These are phyloP conservation scores for Parasteatoda tepidariorum DNA, from an alignment of 1,140 invertebrate genomes.

Conservation along the genomic window DNA sequence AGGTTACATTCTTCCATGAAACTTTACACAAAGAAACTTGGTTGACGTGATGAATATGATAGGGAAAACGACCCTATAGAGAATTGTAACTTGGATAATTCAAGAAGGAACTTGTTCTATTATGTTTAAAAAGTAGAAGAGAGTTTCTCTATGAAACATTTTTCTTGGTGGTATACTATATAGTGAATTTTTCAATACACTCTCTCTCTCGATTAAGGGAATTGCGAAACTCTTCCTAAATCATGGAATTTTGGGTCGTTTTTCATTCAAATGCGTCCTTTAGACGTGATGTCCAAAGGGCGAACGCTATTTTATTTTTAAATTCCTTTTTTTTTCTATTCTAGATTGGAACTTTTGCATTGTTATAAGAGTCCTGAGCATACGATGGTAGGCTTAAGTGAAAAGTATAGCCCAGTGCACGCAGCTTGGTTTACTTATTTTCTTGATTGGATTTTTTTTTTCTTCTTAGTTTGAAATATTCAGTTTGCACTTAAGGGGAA, in stretches of 20 bases:
- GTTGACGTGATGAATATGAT: slow-evolving; percentile 49
- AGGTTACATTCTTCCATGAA: slow-evolving; percentile 24
- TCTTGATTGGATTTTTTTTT: too few species aligned
- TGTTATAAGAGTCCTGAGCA: too few species aligned
- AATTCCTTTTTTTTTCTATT: neutral
- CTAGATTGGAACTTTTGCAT: too few species aligned
- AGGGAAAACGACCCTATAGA: slow-evolving; percentile 22
- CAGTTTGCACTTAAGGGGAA: too few species aligned
- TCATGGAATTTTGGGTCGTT: slow-evolving; percentile 46
- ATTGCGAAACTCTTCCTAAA: slow-evolving; percentile 39
- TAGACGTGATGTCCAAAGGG: slow-evolving; percentile 1
- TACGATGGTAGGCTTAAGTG: too few species aligned
- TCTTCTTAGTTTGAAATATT: too few species aligned
- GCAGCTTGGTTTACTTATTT: too few species aligned
- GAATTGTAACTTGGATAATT: slow-evolving; percentile 38
- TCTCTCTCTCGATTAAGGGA: slow-evolving; percentile 36
- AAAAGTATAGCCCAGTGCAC: too few species aligned
- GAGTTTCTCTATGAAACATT: slow-evolving; percentile 36
- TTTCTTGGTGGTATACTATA: slow-evolving; percentile 19
- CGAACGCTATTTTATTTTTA: neutral
- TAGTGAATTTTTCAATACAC: slow-evolving; percentile 54
- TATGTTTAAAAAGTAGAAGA: slow-evolving; percentile 36
- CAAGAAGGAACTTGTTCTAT: slow-evolving; percentile 50
- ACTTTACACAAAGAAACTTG: slow-evolving; percentile 9
- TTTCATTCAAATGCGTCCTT: slow-evolving; percentile 46